Percentiles rank a stretch among this genome's conserved stretches.
Conservation (phyloP, 1,140 invertebrate species). For the Tetramorium simillimum region DNA sequence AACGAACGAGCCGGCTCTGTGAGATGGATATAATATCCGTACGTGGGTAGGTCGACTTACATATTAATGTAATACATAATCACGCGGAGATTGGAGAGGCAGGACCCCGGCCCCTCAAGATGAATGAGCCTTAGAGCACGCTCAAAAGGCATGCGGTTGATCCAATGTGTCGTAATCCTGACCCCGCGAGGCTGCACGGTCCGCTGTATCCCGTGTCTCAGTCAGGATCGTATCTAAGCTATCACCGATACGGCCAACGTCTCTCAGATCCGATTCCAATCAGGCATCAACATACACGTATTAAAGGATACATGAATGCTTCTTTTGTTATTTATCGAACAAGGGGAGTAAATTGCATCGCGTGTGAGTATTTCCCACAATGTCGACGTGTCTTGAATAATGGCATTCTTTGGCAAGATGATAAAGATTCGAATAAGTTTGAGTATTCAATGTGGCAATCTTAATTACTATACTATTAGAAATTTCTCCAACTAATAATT, state of each 20-base stretch:
- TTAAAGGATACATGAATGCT: constrained; percentile 13
- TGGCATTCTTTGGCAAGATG: neutral
- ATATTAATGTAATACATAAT: constrained; percentile 77
- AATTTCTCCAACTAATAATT: neutral
- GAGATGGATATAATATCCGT: constrained; percentile 67
- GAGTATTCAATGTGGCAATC: neutral
- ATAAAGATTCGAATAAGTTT: neutral
- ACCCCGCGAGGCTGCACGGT: constrained; percentile 68
- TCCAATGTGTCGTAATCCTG: constrained; percentile 79
- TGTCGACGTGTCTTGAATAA: neutral
- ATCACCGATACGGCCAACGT: constrained; percentile 35
- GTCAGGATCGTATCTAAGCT: constrained; percentile 49
- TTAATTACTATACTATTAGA: neutral
- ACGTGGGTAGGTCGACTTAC: constrained; percentile 72
- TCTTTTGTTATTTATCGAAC: constrained; percentile 52
- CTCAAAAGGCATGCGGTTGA: constrained; percentile 74
- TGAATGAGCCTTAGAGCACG: constrained; percentile 68
- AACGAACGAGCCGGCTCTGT: constrained; percentile 31
- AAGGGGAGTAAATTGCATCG: constrained; percentile 20
- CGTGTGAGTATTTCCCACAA: neutral
- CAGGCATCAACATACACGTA: constrained; percentile 13
- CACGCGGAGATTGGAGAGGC: constrained; percentile 74
- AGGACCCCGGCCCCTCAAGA: constrained; percentile 62
- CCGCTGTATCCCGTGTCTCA: constrained; percentile 53
- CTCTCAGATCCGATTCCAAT: constrained; percentile 39